Evolutionary conservation across 2,113 vertebrate genomes (phyloP), one percentile per base, ranked within the genome.

Genomic region (Polyodon spathula): DNA sequence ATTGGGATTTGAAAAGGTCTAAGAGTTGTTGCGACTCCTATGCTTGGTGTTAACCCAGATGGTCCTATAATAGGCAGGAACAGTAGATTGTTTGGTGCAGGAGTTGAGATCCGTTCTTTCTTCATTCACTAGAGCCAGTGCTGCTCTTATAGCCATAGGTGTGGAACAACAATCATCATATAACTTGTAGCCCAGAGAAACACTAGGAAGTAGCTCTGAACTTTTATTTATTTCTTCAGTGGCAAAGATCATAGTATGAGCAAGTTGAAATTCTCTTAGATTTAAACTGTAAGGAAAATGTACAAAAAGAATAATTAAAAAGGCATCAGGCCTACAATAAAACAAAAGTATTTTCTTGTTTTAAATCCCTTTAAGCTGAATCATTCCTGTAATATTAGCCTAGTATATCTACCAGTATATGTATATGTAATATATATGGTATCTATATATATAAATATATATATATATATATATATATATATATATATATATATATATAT

Each of bases 191-290:
- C 79, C 76, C 43, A 82, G 59, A 16, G n/a, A 78, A 42, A 78
- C 48, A 39, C 72, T 73, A 3, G 74, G 76, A 51, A 82, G 73
- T 6, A 83, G 65, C 3, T 58, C 27, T 4, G 52, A 2, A 46
- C 77, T 64, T 60, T 54, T 73, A 63, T 79, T 80, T 60, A 81
- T 81, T 65, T 83, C 73, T 9, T 78, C 73, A 51, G 77, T 64
- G 6, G 78, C 72, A 56, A 81, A 84, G 11, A 76, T 79, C 56
- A 81, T 27, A 8, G 66, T 77, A 9, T 66, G 66, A 52, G 67
- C 76, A 77, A 81, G 77, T 51, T 73, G 76, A 16, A 81, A 15
- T 44, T 83, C 79, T 59, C 78, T 74, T 59, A 72, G 39, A 65
- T 77, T n/a, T 55, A 55, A 16, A 6, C 53, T 55, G 53, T 46